phyloP scores from a whole-genome alignment of 2,888 invertebrate species.

The Napeogenes inachia region DNA sequence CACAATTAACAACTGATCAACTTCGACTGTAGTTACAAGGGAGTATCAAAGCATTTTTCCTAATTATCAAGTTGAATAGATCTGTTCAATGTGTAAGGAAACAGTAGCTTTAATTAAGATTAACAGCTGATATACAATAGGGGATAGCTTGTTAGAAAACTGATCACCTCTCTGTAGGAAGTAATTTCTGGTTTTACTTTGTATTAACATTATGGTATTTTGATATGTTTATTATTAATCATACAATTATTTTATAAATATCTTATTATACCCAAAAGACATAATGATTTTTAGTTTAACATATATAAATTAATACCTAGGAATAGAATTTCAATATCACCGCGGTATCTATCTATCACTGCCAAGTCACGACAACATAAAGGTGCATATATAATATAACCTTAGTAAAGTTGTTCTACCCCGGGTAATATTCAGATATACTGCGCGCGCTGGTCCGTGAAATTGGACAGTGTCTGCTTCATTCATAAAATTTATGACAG shows the following conservation, averaged over 20 bases:
- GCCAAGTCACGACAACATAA: background rate
- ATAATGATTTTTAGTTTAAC: no score
- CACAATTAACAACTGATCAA: background rate
- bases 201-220: background rate
- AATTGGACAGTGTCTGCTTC: slow-evolving; percentile 37
- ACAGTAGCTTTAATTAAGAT: slow-evolving; percentile 3
- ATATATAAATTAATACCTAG: no score
- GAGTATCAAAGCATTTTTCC: background rate
- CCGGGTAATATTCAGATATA: slow-evolving; percentile 29
- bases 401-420: slow-evolving; percentile 12
- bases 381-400: background rate
- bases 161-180: background rate
- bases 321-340: no score
- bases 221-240: no score
- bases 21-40: background rate
- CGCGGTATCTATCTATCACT: background rate
- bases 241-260: no score
- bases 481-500: slow-evolving; percentile 37
- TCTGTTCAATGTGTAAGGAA: background rate
- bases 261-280: no score
- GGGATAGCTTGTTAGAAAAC: background rate
- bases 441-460: slow-evolving; percentile 35
- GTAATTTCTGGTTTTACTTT: background rate
- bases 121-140: background rate
- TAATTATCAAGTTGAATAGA: slow-evolving; percentile 5